Evolutionary conservation across 2,797 vertebrate species (phyloP).

Genomic region (Decapterus maruadsi): DNA sequence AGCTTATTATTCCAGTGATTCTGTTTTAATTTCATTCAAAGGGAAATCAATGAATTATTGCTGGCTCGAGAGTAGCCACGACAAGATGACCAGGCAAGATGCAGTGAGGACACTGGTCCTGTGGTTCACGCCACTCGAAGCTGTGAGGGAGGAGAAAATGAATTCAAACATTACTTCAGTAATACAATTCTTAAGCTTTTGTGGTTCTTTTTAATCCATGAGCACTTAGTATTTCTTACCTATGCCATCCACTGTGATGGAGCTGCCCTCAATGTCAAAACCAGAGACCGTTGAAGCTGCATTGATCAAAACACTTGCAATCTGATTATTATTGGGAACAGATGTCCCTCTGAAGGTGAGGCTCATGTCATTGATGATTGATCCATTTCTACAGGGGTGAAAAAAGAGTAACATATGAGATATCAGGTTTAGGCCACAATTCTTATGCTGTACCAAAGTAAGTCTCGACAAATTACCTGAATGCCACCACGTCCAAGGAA

Average conservation of each 20-base stretch:
- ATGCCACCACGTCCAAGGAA: conserved; percentile 17
- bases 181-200: not conserved
- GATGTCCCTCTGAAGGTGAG: conserved; percentile 7
- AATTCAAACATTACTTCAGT: not conserved
- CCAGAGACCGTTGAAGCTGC: conserved; percentile 29
- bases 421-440: not conserved
- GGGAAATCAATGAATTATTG: not conserved
- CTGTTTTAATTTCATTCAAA: not conserved
- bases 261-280: conserved; percentile 57
- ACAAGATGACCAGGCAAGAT: conserved; percentile 38
- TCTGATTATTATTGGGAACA: conserved; percentile 34
- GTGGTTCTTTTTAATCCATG: not conserved
- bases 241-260: conserved; percentile 39
- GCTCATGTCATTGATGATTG: conserved; percentile 23
- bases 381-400: conserved; percentile 42
- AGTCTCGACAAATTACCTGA: conserved; percentile 41
- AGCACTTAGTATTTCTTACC: conserved; percentile 27
- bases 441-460: not conserved
- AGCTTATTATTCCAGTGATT: not conserved
- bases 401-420: too few species aligned
- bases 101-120: conserved; percentile 52
- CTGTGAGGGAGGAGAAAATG: not conserved
- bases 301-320: conserved; percentile 36
- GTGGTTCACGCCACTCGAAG: conserved; percentile 51
- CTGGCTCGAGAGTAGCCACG: conserved; percentile 36